Evolutionary conservation across 1,140 invertebrate species (phyloP), one percentile per base, ranked within the genome.

Genomic region (Drosophila yakuba): DNA sequence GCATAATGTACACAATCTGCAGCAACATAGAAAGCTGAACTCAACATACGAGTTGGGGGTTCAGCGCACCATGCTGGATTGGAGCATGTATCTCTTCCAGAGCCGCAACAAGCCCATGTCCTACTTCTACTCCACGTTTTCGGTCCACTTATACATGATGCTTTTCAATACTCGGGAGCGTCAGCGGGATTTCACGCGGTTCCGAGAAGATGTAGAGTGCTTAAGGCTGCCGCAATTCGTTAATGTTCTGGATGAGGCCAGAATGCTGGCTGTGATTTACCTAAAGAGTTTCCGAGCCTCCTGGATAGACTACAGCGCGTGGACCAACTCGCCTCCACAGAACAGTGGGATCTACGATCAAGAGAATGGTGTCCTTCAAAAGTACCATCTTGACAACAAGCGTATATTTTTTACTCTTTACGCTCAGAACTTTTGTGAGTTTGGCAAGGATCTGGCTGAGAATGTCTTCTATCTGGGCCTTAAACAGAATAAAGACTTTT

Each of bases 351-450:
- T 81, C 17, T 90, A 82, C 45, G 81, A 91, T 36, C 73, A 89
- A 25, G 91, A 92, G 32, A 85, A 92, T 51, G 55, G 63, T 6
- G 78, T 91, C 8, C 73, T 92, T 0, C 54, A 55, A 8, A 54
- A 66, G 4, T 76, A 79, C 32, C 60, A 90, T 14, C 55, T 92
- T 35, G 80, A 69, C 60, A 91, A 92, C 15, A 86, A 79, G 44
- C 80, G 84, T 0, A 32, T 92, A 2, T 92, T 91, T 36, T 92
- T 91, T 25, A 91, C 88, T 0, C 69, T 92, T 0, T 92, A 83
- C 36, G 91, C 86, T 0, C 91, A 92, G 41, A 92, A 92, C 41
- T 92, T 92, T 44, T 92, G 91, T 32, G 91, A 92, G 25, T 92
- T 92, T 44, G 91, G 91, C 17, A 89, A 89, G 55, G 88, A 91